Percentiles rank a stretch among this genome's conserved stretches.
These are phyloP conservation scores for Tetrax tetrax DNA, from an alignment of 2,113 vertebrate species.

Conservation along the genomic window DNA sequence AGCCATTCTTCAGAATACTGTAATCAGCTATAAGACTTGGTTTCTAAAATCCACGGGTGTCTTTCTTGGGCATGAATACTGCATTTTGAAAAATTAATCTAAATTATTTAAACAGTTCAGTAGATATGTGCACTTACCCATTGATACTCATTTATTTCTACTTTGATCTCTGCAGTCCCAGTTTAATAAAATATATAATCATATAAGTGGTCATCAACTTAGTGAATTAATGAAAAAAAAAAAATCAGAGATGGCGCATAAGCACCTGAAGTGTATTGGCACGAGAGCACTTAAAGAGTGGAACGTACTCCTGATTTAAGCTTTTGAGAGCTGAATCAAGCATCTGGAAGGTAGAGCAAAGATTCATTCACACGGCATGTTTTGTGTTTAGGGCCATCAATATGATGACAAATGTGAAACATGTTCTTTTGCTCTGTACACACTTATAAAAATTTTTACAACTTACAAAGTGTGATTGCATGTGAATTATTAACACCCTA, in stretches of 20 bases:
- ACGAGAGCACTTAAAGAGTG: not conserved
- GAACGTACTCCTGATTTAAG: not conserved
- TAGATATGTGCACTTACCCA: not conserved
- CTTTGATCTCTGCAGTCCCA: not conserved
- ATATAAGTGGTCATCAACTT: not conserved
- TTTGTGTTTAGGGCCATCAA: not conserved
- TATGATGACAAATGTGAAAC: not conserved
- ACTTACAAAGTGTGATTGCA: not conserved
- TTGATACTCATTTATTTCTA: not conserved
- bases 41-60: slow-evolving; percentile 33
- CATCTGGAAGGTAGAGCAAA: not conserved
- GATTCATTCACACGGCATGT: not conserved
- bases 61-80: not conserved
- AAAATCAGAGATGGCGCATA: not conserved
- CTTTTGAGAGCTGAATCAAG: not conserved
- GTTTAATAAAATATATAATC: not conserved
- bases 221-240: not conserved
- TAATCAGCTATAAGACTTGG: not conserved
- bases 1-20: slow-evolving; percentile 29
- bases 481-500: slow-evolving; percentile 34
- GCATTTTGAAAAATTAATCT: not conserved
- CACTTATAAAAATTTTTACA: not conserved
- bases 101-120: not conserved
- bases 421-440: not conserved
- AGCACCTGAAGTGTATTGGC: not conserved